Evolutionary conservation across 2,113 vertebrate genomes (phyloP).

Genomic region (Pitta sordida): DNA sequence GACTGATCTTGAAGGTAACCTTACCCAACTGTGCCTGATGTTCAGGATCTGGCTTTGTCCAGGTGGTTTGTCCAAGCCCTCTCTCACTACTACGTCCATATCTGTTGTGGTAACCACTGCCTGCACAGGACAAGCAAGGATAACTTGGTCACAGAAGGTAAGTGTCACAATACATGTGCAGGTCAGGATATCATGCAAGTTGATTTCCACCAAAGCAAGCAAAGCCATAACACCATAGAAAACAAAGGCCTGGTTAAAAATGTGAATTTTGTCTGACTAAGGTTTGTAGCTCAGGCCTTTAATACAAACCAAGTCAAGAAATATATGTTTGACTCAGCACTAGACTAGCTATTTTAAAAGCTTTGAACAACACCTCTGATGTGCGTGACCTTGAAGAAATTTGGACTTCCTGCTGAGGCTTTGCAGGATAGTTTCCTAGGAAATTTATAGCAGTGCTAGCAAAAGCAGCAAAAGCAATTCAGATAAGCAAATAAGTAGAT

Average conservation of each 20-base stretch:
- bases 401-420: neutral
- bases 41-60: neutral
- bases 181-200: neutral
- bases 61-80: neutral
- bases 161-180: neutral
- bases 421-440: constrained; percentile 9
- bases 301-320: neutral
- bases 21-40: neutral
- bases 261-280: neutral
- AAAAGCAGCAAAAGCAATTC: constrained; percentile 15
- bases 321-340: constrained; percentile 27
- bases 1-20: no score
- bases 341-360: constrained; percentile 17
- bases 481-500: constrained; percentile 24
- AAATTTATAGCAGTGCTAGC: constrained; percentile 20
- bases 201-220: neutral
- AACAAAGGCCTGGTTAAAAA: neutral
- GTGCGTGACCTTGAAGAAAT: constrained; percentile 27
- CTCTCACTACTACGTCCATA: neutral
- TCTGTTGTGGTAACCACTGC: neutral
- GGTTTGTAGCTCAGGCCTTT: neutral
- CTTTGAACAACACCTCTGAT: constrained; percentile 41
- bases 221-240: neutral
- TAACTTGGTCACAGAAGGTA: neutral
- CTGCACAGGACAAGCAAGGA: neutral